phyloP scores from a whole-genome alignment of 2,113 vertebrate genomes.

The Apteryx owenii region DNA sequence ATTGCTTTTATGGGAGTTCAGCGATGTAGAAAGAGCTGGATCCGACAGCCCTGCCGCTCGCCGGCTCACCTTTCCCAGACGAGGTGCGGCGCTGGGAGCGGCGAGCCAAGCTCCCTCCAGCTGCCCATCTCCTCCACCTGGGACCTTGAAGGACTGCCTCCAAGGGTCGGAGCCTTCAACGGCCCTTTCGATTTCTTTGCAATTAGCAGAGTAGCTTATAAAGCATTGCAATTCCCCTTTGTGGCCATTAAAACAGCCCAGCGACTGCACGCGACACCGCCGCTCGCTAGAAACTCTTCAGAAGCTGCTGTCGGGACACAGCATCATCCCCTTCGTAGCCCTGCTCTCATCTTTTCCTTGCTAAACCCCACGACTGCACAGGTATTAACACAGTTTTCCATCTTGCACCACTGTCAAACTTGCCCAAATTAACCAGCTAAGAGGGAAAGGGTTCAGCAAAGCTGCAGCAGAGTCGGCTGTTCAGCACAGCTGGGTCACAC shows the following conservation, averaged over 20 bases:
- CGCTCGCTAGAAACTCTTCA: not conserved
- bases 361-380: not conserved
- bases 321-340: not conserved
- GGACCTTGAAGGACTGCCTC: not conserved
- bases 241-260: accelerated
- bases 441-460: not conserved
- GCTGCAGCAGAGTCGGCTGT: too few relatives aligned
- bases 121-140: not conserved
- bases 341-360: not conserved
- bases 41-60: not conserved
- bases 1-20: not conserved
- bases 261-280: not conserved
- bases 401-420: too few relatives aligned
- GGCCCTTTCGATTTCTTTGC: not conserved
- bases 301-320: not conserved
- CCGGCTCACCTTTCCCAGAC: not conserved
- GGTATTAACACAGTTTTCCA: not conserved
- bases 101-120: not conserved
- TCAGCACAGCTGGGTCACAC: too few relatives aligned
- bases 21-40: not conserved
- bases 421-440: not conserved
- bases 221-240: not conserved
- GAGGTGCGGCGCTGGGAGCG: not conserved
- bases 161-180: not conserved
- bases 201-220: not conserved